phyloP scores from a whole-genome alignment of 2,113 vertebrate species.

The Psettodes erumei region DNA sequence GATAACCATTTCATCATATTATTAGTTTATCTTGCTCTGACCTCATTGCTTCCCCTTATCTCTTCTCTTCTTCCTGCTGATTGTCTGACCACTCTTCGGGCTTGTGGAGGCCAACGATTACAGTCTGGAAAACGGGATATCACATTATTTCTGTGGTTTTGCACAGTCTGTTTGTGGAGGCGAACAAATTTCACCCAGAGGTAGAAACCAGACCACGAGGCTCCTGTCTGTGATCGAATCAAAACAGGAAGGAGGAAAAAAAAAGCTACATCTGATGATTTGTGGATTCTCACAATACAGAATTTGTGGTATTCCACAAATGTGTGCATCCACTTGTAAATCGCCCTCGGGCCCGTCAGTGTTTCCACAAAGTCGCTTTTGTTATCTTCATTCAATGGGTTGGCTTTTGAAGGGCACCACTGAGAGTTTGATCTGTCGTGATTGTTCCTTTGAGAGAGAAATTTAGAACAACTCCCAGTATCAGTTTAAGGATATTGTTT shows the following conservation, averaged over 20 bases:
- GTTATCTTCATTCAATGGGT: not conserved
- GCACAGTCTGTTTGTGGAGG: conserved; percentile 13
- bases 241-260: not conserved
- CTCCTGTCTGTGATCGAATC: conserved; percentile 20
- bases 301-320: conserved; percentile 33
- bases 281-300: conserved; percentile 10
- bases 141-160: conserved; percentile 25
- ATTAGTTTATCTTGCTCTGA: conserved; percentile 26
- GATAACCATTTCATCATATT: conserved; percentile 22
- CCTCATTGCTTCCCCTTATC: conserved; percentile 39
- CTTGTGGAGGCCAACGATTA: conserved; percentile 6
- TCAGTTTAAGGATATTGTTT: conserved; percentile 1
- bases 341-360: not conserved
- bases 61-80: conserved; percentile 32
- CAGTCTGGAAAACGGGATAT: conserved; percentile 12
- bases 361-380: conserved; percentile 12
- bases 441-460: not conserved
- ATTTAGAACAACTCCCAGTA: not conserved
- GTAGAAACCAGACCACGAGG: conserved; percentile 9
- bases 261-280: not conserved
- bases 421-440: not conserved
- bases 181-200: conserved; percentile 14
- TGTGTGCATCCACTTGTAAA: not conserved
- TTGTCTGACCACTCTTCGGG: conserved; percentile 17
- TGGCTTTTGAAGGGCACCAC: not conserved